Conservation (phyloP, 2,888 invertebrate species). For the Oscheius sp. region DNA sequence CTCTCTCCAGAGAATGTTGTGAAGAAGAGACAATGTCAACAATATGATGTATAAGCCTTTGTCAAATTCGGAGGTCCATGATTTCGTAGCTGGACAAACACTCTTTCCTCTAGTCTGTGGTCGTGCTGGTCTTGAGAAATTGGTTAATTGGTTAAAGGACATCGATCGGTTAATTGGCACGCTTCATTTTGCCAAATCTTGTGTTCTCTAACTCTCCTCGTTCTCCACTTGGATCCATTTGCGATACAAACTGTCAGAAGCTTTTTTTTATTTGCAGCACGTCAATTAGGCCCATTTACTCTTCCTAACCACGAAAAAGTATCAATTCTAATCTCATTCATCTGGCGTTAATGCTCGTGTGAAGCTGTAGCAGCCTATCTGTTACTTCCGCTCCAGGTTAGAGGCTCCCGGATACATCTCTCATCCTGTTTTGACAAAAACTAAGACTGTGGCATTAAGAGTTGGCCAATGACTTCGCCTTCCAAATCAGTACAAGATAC, state of each 20-base stretch:
- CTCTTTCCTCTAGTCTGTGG: neutral
- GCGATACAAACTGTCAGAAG: neutral
- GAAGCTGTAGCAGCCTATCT: neutral
- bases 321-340: slow-evolving; percentile 10
- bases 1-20: too few relatives aligned
- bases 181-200: slow-evolving; percentile 26
- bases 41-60: too few relatives aligned
- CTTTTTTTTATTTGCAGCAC: neutral
- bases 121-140: slow-evolving; percentile 5
- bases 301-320: neutral
- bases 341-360: slow-evolving; percentile 4
- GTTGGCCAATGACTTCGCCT: neutral
- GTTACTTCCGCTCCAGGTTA: neutral
- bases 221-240: neutral
- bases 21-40: too few relatives aligned
- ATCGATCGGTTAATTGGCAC: slow-evolving; percentile 33
- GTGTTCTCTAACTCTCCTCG: neutral
- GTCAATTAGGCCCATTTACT: neutral
- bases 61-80: too few relatives aligned
- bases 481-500: neutral
- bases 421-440: too few relatives aligned
- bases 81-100: too few relatives aligned
- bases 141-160: slow-evolving; percentile 27
- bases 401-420: too few relatives aligned
- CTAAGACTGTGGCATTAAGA: neutral